Base-by-base conservation (phyloP, 2,797 vertebrate genomes). In the Muscicapa striata region DNA sequence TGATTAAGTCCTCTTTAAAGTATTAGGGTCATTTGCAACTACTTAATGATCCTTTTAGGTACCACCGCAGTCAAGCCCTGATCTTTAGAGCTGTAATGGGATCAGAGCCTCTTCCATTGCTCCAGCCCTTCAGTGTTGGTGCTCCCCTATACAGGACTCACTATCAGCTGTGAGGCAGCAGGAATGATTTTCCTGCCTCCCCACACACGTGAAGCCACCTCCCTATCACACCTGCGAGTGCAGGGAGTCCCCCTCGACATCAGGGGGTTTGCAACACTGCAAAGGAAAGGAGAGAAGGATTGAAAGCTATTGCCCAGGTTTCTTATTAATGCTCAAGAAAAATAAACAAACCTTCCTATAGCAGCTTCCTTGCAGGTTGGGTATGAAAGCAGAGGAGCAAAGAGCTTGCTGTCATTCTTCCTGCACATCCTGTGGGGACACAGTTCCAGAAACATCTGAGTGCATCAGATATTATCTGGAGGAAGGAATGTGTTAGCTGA, bases 1-100 rank as follows among this genome's bases (percentile, higher is more conserved):
- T 95, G 92, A 94, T 91, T 95, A 91, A 92, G 84, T 84, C 67
- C 34, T 83, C 82, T 88, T 78, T 91, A 95, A 92, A 95, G 69
- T 57, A 76, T 95, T 90, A 88, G 45, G 63, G 59, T 57, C 48
- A 43, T 93, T 96, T 94, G 77, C 94, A 95, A 46, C 69, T 87
- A 49, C 80, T 96, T 91, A 88, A 84, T 73, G 87, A 82, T 73
- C 55, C 46, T 91, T 92, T 77, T 55, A 73, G 84, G 29, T 90
- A 74, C 59, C 85, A 88, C 40, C 21, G 16, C 43, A 51, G 85
- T 55, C 62, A 76, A 79, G 24, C 45, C 59, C 90, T 40, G 73
- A 52, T 90, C 77, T 92, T 90, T 26, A 48, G 67, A 76, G 45
- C 34, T 63, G 30, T 78, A 21, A 79, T 79, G 61, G 40, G 40